Conservation (phyloP, 2,888 invertebrate species). For the Amphipoea lucens region DNA sequence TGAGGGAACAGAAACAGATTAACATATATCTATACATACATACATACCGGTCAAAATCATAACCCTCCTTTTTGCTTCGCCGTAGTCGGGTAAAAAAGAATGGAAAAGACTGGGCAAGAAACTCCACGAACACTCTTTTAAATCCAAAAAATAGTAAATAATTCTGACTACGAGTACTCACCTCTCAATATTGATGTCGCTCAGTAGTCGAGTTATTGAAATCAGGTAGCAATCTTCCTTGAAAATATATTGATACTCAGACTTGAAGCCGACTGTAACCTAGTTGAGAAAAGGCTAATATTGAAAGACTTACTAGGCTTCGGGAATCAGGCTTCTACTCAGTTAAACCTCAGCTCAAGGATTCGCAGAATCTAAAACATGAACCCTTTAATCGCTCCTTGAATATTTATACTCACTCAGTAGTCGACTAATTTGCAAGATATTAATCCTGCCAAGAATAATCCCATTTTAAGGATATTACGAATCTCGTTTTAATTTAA, state of each 20-base stretch:
- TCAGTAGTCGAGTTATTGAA: neutral
- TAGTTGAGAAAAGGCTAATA: constrained; percentile 8
- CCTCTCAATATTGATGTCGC: neutral
- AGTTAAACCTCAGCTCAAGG: constrained; percentile 22
- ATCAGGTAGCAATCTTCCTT: neutral
- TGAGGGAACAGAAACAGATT: too few relatives aligned
- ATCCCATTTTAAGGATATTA: constrained; percentile 67
- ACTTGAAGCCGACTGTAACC: neutral
- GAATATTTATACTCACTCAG: constrained; percentile 67
- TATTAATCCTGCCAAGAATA: constrained; percentile 71
- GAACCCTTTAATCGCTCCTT: constrained; percentile 54
- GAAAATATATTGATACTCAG: constrained; percentile 12
- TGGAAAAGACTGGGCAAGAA: neutral
- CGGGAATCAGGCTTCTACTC: neutral
- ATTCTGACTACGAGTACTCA: neutral
- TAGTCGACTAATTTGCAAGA: constrained; percentile 65
- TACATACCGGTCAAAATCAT: too few relatives aligned
- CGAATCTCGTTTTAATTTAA: constrained; percentile 66
- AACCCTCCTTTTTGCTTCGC: too few relatives aligned
- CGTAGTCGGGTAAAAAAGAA: too few relatives aligned
- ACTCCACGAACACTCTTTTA: neutral
- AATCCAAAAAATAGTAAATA: neutral
- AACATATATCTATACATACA: too few relatives aligned
- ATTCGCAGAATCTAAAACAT: constrained; percentile 49
- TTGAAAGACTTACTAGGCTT: constrained; percentile 14